phyloP scores from a whole-genome alignment of 2,113 vertebrate species.

The Myiopsitta monachus region DNA sequence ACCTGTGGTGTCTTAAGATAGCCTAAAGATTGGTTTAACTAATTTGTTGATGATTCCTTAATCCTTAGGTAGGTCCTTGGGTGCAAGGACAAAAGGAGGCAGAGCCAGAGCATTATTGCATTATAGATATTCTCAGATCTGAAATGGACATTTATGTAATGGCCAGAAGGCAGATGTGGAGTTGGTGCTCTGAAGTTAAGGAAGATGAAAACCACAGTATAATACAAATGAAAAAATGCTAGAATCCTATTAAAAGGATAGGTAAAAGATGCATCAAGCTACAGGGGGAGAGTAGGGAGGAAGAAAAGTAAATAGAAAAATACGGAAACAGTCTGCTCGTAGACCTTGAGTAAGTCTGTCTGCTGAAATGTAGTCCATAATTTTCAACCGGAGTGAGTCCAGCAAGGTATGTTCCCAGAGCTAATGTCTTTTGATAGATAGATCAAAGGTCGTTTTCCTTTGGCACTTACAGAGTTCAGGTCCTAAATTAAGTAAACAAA shows the following conservation, averaged over 20 bases:
- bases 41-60: not conserved
- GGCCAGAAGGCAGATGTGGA: not conserved
- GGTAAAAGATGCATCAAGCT: not conserved
- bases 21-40: not conserved
- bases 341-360: not conserved
- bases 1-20: not conserved
- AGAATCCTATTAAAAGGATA: not conserved
- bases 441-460: not conserved
- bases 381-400: not conserved
- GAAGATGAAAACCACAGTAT: not conserved
- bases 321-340: not conserved
- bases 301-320: not conserved
- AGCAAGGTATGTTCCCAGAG: not conserved
- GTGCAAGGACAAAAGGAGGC: not conserved
- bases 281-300: rapidly evolving
- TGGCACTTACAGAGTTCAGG: not conserved
- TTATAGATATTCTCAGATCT: not conserved
- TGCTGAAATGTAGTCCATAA: not conserved
- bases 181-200: not conserved
- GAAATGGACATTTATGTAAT: not conserved
- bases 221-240: not conserved
- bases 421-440: not conserved
- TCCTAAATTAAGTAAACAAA: not conserved
- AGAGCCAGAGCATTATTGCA: not conserved
- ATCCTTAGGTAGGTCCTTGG: not conserved